Percentiles rank a stretch among this genome's conserved stretches.
Conservation (phyloP, 2,797 vertebrate genomes). For the Aplochiton taeniatus region DNA sequence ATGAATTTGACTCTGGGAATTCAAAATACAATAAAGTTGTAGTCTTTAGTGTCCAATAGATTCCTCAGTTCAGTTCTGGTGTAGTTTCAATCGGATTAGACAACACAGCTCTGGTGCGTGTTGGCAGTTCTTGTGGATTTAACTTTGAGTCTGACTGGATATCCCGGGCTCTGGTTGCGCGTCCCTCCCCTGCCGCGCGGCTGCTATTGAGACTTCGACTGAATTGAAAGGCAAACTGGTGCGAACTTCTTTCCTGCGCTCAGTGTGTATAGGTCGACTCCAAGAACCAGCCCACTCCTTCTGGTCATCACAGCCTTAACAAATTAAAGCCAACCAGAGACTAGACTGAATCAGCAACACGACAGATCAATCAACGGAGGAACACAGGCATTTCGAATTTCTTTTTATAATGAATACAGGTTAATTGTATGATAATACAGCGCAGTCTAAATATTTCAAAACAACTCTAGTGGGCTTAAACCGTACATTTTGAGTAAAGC, state of each 20-base stretch:
- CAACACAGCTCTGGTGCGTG: slow-evolving; percentile 58
- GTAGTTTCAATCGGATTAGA: slow-evolving; percentile 57
- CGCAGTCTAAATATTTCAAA: no score
- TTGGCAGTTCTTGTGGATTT: slow-evolving; percentile 66
- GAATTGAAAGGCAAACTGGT: slow-evolving; percentile 72
- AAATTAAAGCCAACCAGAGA: slow-evolving; percentile 39
- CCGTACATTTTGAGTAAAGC: no score
- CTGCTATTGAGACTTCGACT: slow-evolving; percentile 74
- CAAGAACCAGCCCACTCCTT: slow-evolving; percentile 73
- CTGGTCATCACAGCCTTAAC: slow-evolving; percentile 39
- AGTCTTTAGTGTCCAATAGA: slow-evolving; percentile 61
- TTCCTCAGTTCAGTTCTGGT: slow-evolving; percentile 57
- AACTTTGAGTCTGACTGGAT: slow-evolving; percentile 64
- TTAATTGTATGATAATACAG: no score
- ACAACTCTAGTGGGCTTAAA: no score
- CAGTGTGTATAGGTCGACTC: slow-evolving; percentile 57
- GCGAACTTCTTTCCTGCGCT: slow-evolving; percentile 59
- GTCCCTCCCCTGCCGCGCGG: slow-evolving; percentile 75
- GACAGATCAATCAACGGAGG: slow-evolving; percentile 29
- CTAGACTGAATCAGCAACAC: slow-evolving; percentile 10
- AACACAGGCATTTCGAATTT: no score
- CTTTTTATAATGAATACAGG: no score
- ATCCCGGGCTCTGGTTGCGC: slow-evolving; percentile 70
- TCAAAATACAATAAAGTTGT: slow-evolving; percentile 53
- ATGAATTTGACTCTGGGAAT: slow-evolving; percentile 19